These are phyloP conservation scores for Fabriciana adippe DNA, from an alignment of 2,888 invertebrate genomes.

Conservation along the genomic window DNA sequence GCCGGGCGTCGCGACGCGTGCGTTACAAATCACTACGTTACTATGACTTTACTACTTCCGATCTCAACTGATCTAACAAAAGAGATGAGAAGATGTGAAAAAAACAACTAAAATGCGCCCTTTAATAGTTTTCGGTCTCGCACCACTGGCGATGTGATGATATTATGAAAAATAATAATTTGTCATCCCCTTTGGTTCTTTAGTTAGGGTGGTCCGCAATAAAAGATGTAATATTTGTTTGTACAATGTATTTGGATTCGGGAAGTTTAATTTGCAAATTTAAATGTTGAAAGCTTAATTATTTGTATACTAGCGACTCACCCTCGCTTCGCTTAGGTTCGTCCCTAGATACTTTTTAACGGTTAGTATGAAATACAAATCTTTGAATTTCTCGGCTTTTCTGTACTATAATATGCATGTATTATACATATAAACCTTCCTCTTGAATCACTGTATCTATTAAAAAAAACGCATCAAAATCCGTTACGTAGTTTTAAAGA, in stretches of 20 bases:
- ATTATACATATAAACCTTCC: no score
- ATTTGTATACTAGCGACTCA: no score
- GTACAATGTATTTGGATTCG: constrained; percentile 14
- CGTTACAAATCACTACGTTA: constrained; percentile 83
- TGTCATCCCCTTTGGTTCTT: constrained; percentile 6
- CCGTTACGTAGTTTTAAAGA: no score
- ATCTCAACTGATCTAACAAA: constrained; percentile 61
- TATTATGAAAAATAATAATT: constrained; percentile 74
- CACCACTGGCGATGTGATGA: constrained; percentile 64
- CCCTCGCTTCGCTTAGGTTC: no score
- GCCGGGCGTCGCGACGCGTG: constrained; percentile 80
- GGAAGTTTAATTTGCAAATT: background rate
- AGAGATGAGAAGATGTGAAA: constrained; percentile 62
- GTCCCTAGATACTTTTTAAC: no score
- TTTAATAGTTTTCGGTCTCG: constrained; percentile 75
- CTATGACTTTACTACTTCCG: constrained; percentile 83
- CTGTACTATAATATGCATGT: no score
- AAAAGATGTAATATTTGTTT: constrained; percentile 34
- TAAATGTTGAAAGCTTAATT: no score
- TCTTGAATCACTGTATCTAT: no score
- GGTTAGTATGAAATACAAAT: no score
- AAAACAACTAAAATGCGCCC: constrained; percentile 54
- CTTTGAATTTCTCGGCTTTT: no score
- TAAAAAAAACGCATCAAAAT: no score
- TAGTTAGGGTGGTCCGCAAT: constrained; percentile 21